phyloP scores from a whole-genome alignment of 2,797 vertebrate genomes.

The Arctocebus calabarensis region DNA sequence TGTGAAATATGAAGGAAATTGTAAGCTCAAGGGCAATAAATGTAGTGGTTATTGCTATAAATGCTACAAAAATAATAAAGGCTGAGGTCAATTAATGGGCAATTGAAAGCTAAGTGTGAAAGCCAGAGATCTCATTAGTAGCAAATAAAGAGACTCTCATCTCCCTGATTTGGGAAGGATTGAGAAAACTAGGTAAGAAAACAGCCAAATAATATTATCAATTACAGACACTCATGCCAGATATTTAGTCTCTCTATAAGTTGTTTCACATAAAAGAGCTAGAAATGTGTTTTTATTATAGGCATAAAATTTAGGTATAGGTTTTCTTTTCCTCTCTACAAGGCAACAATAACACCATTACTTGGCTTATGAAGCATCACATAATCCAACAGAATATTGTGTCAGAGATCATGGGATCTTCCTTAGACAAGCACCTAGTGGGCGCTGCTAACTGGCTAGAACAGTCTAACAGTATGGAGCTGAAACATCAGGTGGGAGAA shows the following conservation, averaged over 20 bases:
- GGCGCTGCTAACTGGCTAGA: not conserved
- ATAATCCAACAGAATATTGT: not conserved
- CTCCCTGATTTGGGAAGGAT: not conserved
- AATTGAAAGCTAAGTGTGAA: not conserved
- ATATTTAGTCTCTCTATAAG: not conserved
- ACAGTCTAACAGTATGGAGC: not conserved
- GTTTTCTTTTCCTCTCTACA: not conserved
- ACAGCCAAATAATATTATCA: not conserved
- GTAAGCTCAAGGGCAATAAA: not conserved
- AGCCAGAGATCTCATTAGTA: not conserved
- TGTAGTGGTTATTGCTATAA: not conserved
- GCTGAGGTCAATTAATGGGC: not conserved
- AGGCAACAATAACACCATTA: not conserved
- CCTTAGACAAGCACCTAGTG: not conserved
- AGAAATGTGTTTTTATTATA: not conserved
- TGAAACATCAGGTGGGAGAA: not conserved
- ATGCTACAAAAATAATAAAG: not conserved
- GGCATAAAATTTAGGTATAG: not conserved
- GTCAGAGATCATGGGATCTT: not conserved
- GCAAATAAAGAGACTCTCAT: not conserved
- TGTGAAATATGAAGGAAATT: not conserved
- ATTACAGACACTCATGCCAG: not conserved
- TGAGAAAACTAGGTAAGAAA: not conserved
- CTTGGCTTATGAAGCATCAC: not conserved
- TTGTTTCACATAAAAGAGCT: not conserved